Evolutionary conservation across 1,140 invertebrate species (phyloP), one percentile per base, ranked within the genome.

Genomic region (Stenopsyche tienmushanensis): DNA sequence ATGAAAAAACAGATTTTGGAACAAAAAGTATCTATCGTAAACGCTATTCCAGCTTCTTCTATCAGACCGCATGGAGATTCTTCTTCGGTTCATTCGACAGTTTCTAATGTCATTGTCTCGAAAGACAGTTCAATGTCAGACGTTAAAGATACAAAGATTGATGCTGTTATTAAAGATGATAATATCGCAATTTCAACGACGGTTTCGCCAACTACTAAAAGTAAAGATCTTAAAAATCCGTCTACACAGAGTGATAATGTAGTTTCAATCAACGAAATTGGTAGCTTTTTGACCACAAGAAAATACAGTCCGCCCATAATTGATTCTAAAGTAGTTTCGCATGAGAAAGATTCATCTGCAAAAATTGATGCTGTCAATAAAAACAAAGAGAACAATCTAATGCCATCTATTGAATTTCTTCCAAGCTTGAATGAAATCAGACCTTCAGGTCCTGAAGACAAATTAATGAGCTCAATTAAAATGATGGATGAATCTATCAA

Each of bases 181-280:
- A 54, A 54, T n/a, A 3, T 25, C 2, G 20, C 42, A 25, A 47
- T n/a, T n/a, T n/a, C n/a, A 8, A 47, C 20, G 15, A 20, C 20
- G 45, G 13, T 13, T 34, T 34, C 29, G 13, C 3, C 7, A 47
- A 17, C n/a, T 8, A 47, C 8, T 17, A 47, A 8, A 5, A n/a
- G n/a, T 8, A n/a, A n/a, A n/a, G n/a, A n/a, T n/a, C n/a, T n/a
- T n/a, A n/a, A n/a, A n/a, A n/a, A n/a, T n/a, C n/a, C n/a, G n/a
- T 7, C 7, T 8, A 21, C 55, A 9, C 21, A 10, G 42, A 42
- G 15, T 17, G 21, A 17, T 20, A 41, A 59, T 18, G n/a, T 18
- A 7, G 47, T 65, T 20, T 45, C 64, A 15, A 65, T 65, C 13
- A 41, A 25, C 34, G 55, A 65, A 39, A 65, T 65, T n/a, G 64